phyloP scores from a whole-genome alignment of 2,797 vertebrate genomes.

The Halcyon chelicuti region DNA sequence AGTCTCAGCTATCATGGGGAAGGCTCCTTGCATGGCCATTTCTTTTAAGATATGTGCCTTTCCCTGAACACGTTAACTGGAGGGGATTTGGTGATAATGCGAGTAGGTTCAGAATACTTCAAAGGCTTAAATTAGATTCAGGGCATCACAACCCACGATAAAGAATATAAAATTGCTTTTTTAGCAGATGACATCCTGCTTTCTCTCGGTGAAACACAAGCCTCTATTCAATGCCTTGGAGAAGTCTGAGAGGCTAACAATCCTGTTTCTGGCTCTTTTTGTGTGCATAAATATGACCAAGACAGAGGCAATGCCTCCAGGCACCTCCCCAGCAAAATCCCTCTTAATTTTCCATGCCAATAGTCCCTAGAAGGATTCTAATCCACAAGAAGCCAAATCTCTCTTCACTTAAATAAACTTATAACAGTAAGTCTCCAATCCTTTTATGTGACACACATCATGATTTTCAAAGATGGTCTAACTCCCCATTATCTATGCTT shows the following conservation, averaged over 20 bases:
- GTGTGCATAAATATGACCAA: conserved; percentile 26
- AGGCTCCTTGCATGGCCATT: not conserved
- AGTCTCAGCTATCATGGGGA: conserved; percentile 30
- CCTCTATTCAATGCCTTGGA: conserved; percentile 48
- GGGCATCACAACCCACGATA: conserved; percentile 11
- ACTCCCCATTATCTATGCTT: conserved; percentile 44
- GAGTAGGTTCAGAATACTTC: conserved; percentile 14
- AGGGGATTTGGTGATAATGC: conserved; percentile 21
- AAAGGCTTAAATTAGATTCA: conserved; percentile 58
- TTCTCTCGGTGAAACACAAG: conserved; percentile 61
- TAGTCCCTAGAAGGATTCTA: conserved; percentile 23
- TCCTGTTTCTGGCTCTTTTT: conserved; percentile 26
- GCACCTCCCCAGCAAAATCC: conserved; percentile 53
- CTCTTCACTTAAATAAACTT: conserved; percentile 60
- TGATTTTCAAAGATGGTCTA: conserved; percentile 48
- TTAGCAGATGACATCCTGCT: conserved; percentile 58
- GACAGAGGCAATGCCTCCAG: conserved; percentile 49
- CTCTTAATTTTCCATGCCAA: conserved; percentile 40
- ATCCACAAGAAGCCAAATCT: conserved; percentile 43
- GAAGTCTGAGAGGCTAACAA: conserved; percentile 20
- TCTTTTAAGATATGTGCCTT: conserved; percentile 15
- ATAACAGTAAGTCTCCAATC: conserved; percentile 40
- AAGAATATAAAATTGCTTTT: conserved; percentile 59
- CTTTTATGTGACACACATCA: conserved; percentile 59
- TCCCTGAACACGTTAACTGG: not conserved